Evolutionary conservation across 2,797 vertebrate genomes (phyloP), one percentile per base, ranked within the genome.

Genomic region (Glyptemys insculpta): DNA sequence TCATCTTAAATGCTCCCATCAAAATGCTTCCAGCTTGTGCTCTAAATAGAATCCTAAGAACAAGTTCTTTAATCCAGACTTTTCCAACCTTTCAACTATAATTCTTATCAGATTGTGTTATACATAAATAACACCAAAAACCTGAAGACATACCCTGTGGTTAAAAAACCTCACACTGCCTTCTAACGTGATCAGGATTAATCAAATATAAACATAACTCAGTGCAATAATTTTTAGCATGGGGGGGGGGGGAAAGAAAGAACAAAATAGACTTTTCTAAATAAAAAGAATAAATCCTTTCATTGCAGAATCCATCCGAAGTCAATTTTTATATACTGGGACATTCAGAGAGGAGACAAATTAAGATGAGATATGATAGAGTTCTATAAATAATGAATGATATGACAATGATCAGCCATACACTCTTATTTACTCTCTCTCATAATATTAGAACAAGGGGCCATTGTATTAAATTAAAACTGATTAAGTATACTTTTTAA

Each of bases 11-110:
- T 80, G n/a, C 1, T 87, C 25, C 57, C 54, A 5, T 89, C 54
- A 89, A 82, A 96, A 72, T 59, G 72, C 29, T 81, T 95, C 82
- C 21, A 37, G 76, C 4, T 79, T 91, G 29, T 34, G 8, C n/a
- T 59, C 83, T 79, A 91, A 88, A 94, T n/a, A 87, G 16, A 89
- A 87, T 65, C 47, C 65, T 78, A 82, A 76, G 10, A 93, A 82
- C 9, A 56, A 18, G 1, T 79, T 88, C 21, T 87, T 87, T 74
- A 86, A 89, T 94, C 78, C 53, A 56, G 11, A 47, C 3, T 65
- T 94, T 90, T 90, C 54, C 31, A 86, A 93, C 57, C 54, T 90
- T 95, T 95, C 81, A 94, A 72, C 47, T 86, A 53, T 34, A 81
- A 37, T 59, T 89, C 87, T 92, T 95, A 84, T 21, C 81, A 89